phyloP scores from a whole-genome alignment of 2,888 invertebrate species.

The Thera obeliscata region DNA sequence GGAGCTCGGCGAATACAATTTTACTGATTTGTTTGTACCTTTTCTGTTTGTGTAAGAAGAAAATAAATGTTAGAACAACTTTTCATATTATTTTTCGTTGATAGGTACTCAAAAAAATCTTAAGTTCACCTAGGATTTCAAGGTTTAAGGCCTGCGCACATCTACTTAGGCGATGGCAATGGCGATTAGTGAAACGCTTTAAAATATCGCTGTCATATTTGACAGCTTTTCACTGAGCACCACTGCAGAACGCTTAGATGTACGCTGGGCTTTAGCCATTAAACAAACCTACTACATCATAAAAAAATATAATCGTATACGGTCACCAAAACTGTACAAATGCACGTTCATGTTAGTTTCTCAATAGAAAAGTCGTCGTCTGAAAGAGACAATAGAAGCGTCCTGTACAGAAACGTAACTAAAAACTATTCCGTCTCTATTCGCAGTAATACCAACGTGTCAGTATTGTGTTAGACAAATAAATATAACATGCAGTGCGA shows the following conservation, averaged over 20 bases:
- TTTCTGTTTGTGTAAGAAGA: not conserved
- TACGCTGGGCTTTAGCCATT: too few species aligned
- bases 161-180: too few species aligned
- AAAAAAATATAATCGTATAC: too few species aligned
- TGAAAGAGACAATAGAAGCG: not conserved
- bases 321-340: too few species aligned
- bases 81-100: not conserved
- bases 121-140: not conserved
- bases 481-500: constrained; percentile 52
- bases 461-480: constrained; percentile 49
- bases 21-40: constrained; percentile 5
- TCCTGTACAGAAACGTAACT: not conserved
- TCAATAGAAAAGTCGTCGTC: not conserved
- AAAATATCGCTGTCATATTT: too few species aligned
- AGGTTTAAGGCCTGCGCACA: too few species aligned
- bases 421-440: not conserved
- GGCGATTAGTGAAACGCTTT: too few species aligned
- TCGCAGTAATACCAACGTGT: not conserved
- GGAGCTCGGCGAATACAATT: constrained; percentile 3
- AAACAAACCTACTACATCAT: too few species aligned
- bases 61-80: not conserved
- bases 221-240: too few species aligned
- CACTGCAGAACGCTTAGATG: too few species aligned
- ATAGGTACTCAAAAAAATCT: not conserved
- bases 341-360: too few species aligned